Conservation (phyloP, 1,140 invertebrate species). For the Triops longicaudatus region DNA sequence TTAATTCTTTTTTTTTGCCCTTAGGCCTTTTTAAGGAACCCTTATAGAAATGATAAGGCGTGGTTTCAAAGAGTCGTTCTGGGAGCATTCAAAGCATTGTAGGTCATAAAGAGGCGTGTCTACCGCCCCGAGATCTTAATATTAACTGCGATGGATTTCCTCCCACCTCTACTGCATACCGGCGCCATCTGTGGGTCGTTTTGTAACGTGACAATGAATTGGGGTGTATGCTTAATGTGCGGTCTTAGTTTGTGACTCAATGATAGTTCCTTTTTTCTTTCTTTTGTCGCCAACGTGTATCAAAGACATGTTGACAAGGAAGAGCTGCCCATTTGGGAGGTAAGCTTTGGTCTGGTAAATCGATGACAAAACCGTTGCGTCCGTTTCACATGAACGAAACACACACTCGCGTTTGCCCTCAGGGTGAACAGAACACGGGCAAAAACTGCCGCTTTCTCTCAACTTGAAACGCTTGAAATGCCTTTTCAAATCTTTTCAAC, state of each 20-base stretch:
- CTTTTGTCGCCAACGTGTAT: background rate
- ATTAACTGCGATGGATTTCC: background rate
- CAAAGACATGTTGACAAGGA: conserved; percentile 5
- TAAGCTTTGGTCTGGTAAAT: background rate
- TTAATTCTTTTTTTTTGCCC: too few relatives aligned
- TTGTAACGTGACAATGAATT: background rate
- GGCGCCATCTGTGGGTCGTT: background rate
- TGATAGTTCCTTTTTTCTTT: background rate
- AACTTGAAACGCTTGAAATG: background rate
- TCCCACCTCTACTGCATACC: background rate
- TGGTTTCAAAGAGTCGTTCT: background rate
- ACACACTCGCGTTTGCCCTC: background rate
- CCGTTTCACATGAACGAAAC: background rate
- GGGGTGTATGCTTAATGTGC: background rate
- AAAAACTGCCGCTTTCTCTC: background rate
- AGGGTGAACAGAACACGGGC: background rate
- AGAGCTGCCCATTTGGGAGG: background rate
- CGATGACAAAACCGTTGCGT: conserved; percentile 4
- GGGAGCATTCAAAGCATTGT: background rate
- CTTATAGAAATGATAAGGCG: background rate
- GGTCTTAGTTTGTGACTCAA: background rate
- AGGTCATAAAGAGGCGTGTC: background rate
- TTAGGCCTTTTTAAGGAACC: too few relatives aligned
- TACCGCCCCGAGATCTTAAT: background rate
- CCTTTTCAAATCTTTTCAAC: background rate